Evolutionary conservation across 2,888 invertebrate species (phyloP).

Genomic region (Xestoiulus laeticollis): DNA sequence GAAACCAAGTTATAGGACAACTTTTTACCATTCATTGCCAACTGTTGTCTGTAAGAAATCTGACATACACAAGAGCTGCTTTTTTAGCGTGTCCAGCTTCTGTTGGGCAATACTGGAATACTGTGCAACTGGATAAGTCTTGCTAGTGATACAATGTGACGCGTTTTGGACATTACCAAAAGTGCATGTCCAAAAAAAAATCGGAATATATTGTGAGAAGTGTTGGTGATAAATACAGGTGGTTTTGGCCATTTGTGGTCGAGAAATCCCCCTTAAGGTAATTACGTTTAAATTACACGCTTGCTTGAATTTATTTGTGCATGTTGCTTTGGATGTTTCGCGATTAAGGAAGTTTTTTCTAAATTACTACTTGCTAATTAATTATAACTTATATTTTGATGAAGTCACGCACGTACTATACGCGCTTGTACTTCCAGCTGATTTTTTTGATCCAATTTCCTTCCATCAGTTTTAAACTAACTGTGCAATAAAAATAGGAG

Average conservation of each 20-base stretch:
- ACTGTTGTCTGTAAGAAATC: neutral
- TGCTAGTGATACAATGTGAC: neutral
- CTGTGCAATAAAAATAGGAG: neutral
- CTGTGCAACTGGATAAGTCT: neutral
- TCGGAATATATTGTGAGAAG: neutral
- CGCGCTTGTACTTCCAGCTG: neutral
- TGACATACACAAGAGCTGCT: neutral
- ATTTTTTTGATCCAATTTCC: neutral
- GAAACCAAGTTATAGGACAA: neutral
- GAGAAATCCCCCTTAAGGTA: neutral
- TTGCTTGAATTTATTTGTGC: neutral
- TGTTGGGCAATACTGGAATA: neutral
- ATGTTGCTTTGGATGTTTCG: neutral
- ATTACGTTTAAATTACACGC: neutral
- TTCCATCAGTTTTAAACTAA: neutral
- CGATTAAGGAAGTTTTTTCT: neutral
- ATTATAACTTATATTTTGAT: neutral
- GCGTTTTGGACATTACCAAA: neutral
- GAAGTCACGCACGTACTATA: neutral
- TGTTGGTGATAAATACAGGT: neutral
- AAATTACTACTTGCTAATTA: neutral
- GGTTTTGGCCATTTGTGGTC: constrained; percentile 5
- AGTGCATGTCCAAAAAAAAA: neutral
- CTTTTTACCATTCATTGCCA: constrained; percentile 23
- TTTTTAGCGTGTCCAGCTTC: neutral